phyloP scores from a whole-genome alignment of 2,797 vertebrate genomes.

The Natrix natrix region DNA sequence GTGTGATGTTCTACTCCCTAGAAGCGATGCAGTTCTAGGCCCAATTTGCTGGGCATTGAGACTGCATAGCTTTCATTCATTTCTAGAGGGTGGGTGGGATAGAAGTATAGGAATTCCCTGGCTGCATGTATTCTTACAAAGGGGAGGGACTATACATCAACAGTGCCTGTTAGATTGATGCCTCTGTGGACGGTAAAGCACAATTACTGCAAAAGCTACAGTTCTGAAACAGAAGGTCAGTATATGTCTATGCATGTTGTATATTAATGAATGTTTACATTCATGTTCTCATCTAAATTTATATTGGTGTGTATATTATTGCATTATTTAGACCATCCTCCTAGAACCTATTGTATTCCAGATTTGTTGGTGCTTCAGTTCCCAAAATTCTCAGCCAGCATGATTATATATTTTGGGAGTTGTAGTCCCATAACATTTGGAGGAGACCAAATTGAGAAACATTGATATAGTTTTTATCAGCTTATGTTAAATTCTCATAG shows the following conservation, averaged over 20 bases:
- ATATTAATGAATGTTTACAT: constrained; percentile 78
- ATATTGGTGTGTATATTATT: constrained; percentile 71
- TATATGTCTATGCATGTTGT: constrained; percentile 79
- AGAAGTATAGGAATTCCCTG: neutral
- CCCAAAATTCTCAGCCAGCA: neutral
- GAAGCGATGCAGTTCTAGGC: constrained; percentile 53
- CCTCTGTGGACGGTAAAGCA: constrained; percentile 66
- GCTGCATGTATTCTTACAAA: neutral
- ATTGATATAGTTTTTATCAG: constrained; percentile 69
- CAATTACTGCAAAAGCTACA: constrained; percentile 62
- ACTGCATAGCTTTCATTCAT: neutral
- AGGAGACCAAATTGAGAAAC: neutral
- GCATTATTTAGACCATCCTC: constrained; percentile 54
- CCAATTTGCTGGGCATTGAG: neutral
- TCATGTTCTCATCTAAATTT: constrained; percentile 70
- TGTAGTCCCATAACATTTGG: neutral
- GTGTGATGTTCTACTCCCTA: constrained; percentile 64
- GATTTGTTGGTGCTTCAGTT: neutral
- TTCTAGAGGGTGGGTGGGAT: neutral
- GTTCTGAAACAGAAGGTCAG: constrained; percentile 71
- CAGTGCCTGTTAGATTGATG: neutral
- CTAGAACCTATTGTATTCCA: neutral
- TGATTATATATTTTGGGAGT: neutral
- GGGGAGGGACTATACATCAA: neutral
- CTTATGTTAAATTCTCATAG: constrained; percentile 78